phyloP scores from a whole-genome alignment of 1,140 invertebrate genomes.

The Neelides sp. region DNA sequence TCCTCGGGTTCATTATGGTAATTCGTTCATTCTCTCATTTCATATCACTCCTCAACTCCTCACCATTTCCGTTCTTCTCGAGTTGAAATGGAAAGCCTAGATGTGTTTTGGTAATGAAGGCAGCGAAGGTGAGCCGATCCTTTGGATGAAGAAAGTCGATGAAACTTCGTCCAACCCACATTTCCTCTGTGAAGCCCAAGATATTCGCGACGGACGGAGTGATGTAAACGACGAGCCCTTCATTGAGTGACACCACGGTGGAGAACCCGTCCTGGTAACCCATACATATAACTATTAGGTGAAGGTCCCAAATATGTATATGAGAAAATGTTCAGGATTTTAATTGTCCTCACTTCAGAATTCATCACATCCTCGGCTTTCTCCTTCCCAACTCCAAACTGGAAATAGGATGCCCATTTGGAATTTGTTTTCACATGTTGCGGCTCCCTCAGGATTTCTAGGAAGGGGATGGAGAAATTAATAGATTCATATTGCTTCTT shows the following conservation, averaged over 20 bases:
- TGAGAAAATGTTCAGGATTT: constrained; percentile 17
- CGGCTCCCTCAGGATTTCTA: no score
- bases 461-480: no score
- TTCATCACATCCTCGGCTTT: constrained; percentile 13
- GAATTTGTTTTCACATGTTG: no score
- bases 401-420: no score
- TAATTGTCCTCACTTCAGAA: constrained; percentile 12
- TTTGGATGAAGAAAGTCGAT: constrained; percentile 72
- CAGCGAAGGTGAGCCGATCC: constrained; percentile 50
- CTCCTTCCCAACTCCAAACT: constrained; percentile 1
- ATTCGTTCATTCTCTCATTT: no score
- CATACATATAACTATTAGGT: constrained; percentile 17
- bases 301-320: constrained; percentile 9
- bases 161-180: constrained; percentile 71
- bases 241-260: constrained; percentile 64
- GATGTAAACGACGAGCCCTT: constrained; percentile 64
- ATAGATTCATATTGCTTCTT: no score
- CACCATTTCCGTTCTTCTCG: no score
- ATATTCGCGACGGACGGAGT: constrained; percentile 53
- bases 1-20: no score
- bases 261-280: constrained; percentile 53
- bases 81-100: no score
- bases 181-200: constrained; percentile 67
- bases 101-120: constrained; percentile 50
- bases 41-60: no score